phyloP scores from a whole-genome alignment of 2,888 invertebrate genomes.

The Pollenia labialis region DNA sequence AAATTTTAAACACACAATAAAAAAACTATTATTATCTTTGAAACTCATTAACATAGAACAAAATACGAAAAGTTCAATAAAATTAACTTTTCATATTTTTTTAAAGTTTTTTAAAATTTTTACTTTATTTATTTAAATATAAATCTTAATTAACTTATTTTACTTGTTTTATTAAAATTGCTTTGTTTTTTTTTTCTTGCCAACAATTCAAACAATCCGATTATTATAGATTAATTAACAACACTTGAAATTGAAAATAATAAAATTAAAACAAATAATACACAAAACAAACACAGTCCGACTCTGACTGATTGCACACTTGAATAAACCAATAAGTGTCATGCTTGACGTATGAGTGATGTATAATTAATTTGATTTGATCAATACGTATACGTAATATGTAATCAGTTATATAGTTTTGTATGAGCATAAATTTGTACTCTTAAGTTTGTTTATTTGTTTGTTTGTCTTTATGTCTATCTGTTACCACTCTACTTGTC shows the following conservation, averaged over 20 bases:
- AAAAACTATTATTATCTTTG: not conserved
- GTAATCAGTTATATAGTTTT: not conserved
- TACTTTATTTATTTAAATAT: not conserved
- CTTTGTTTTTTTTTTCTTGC: not conserved
- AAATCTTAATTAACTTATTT: conserved; percentile 21
- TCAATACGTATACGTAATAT: conserved; percentile 56
- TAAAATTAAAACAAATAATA: not conserved
- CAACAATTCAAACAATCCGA: not conserved
- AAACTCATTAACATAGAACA: not conserved
- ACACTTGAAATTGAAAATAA: not conserved
- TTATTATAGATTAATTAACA: conserved; percentile 29
- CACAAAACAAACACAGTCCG: not conserved
- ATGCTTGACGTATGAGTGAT: conserved; percentile 70
- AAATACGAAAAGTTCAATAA: too few species aligned
- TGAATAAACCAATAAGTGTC: conserved; percentile 31
- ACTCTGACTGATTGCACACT: not conserved
- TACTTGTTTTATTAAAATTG: not conserved
- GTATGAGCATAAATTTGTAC: too few species aligned
- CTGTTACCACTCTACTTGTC: conserved; percentile 4
- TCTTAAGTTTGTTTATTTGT: not conserved
- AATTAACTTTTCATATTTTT: not conserved
- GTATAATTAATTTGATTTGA: conserved; percentile 63
- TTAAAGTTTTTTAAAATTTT: not conserved
- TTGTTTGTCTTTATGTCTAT: not conserved
- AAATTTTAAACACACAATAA: too few species aligned